Percentiles rank a stretch among this genome's conserved stretches.
These are phyloP conservation scores for Marmota flaviventris DNA, from an alignment of 2,113 vertebrate genomes.

Conservation along the genomic window DNA sequence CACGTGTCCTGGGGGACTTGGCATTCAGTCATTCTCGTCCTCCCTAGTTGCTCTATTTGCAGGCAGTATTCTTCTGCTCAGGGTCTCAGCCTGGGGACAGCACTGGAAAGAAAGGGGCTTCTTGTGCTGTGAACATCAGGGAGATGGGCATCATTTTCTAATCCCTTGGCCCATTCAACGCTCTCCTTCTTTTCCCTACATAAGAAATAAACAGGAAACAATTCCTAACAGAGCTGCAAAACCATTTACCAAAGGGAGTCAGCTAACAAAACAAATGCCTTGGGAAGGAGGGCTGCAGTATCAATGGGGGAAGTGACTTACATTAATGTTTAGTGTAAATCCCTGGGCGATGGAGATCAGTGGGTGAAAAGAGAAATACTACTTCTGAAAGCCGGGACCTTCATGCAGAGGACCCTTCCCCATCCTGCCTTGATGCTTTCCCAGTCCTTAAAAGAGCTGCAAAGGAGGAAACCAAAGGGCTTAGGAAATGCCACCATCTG, in stretches of 20 bases:
- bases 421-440: neutral
- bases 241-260: constrained; percentile 70
- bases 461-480: neutral
- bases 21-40: neutral
- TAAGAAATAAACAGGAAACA: constrained; percentile 72
- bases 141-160: constrained; percentile 37
- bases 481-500: neutral
- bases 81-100: neutral
- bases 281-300: neutral
- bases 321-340: neutral
- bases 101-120: neutral
- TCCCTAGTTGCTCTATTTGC: neutral
- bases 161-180: neutral
- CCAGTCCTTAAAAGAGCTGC: neutral
- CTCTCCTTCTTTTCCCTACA: neutral
- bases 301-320: neutral
- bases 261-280: constrained; percentile 48
- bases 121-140: neutral
- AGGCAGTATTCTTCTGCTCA: neutral
- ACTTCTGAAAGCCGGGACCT: neutral
- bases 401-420: neutral
- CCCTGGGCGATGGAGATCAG: neutral
- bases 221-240: constrained; percentile 59
- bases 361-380: neutral
- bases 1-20: neutral